These are phyloP conservation scores for Hypena proboscidalis DNA, from an alignment of 2,888 invertebrate genomes.

Conservation along the genomic window DNA sequence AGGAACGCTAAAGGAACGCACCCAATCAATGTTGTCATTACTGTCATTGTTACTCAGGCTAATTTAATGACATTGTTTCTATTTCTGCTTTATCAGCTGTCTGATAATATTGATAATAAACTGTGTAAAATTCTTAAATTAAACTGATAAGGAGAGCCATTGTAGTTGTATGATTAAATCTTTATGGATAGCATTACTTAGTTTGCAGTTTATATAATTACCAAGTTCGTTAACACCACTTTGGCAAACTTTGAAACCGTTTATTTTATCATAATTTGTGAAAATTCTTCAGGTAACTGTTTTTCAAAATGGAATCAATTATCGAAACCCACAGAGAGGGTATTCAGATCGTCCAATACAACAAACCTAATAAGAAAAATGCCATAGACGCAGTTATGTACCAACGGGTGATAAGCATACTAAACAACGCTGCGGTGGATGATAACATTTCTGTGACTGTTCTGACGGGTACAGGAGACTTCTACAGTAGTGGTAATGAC, in stretches of 20 bases:
- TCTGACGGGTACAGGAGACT: slow-evolving; percentile 92
- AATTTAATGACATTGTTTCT: too few species aligned
- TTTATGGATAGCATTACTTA: too few species aligned
- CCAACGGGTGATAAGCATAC: slow-evolving; percentile 83
- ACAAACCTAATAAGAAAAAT: slow-evolving; percentile 93
- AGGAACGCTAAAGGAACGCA: too few species aligned
- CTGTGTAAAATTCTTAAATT: too few species aligned
- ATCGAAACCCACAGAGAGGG: slow-evolving; percentile 56
- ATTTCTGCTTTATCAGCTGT: too few species aligned
- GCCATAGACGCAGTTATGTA: slow-evolving; percentile 90
- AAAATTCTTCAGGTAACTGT: background rate
- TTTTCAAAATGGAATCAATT: slow-evolving; percentile 51
- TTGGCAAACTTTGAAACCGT: background rate
- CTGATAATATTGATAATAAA: too few species aligned
- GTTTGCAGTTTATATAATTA: too few species aligned
- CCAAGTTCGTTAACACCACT: too few species aligned
- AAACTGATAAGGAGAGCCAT: too few species aligned
- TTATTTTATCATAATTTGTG: background rate
- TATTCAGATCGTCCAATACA: slow-evolving; percentile 86
- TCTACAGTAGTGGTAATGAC: slow-evolving; percentile 95
- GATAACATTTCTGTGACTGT: slow-evolving; percentile 88
- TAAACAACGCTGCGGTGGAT: slow-evolving; percentile 89
- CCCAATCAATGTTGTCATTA: too few species aligned
- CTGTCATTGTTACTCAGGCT: too few species aligned
- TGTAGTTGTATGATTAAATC: too few species aligned